Evolutionary conservation across 37 sponge, comb jelly and placozoan species (phyloP).

Genomic region (Halisarca cf. caerulea): DNA sequence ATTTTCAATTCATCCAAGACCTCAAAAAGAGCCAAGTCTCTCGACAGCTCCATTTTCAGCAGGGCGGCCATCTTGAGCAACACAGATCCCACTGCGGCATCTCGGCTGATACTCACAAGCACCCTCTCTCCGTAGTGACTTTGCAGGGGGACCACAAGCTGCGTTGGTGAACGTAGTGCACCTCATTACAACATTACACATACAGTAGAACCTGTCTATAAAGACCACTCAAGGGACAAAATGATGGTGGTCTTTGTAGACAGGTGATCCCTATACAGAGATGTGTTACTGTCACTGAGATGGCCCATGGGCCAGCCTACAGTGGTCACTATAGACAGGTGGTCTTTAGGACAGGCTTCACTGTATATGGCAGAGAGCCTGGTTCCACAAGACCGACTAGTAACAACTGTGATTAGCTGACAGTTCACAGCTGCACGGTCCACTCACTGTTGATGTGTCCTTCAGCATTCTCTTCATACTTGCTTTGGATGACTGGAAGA

Average conservation of each 20-base stretch:
- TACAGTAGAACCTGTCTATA: too few species aligned
- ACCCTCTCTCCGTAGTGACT: constrained; percentile 9
- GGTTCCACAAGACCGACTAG: too few species aligned
- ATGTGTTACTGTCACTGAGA: too few species aligned
- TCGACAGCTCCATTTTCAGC: constrained; percentile 18
- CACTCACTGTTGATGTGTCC: background rate
- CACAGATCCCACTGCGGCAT: constrained; percentile 50
- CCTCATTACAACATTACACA: too few species aligned
- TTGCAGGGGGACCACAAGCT: constrained; percentile 33
- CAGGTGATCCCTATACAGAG: too few species aligned
- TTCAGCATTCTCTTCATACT: background rate
- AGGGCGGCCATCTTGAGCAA: constrained; percentile 43
- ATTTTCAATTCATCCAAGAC: constrained; percentile 40
- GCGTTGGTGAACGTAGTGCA: too few species aligned
- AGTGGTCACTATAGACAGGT: too few species aligned
- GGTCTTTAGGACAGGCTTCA: too few species aligned
- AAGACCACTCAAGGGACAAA: too few species aligned
- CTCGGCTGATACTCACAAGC: constrained; percentile 43
- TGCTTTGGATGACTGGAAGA: background rate
- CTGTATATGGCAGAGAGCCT: too few species aligned
- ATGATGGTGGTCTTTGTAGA: too few species aligned
- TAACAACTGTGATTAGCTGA: background rate
- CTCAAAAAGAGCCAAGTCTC: constrained; percentile 57
- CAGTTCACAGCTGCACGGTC: background rate
- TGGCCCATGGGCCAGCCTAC: too few species aligned